Evolutionary conservation across 2,888 invertebrate species (phyloP), one percentile per base, ranked within the genome.

Genomic region (Hybos culiciformis): DNA sequence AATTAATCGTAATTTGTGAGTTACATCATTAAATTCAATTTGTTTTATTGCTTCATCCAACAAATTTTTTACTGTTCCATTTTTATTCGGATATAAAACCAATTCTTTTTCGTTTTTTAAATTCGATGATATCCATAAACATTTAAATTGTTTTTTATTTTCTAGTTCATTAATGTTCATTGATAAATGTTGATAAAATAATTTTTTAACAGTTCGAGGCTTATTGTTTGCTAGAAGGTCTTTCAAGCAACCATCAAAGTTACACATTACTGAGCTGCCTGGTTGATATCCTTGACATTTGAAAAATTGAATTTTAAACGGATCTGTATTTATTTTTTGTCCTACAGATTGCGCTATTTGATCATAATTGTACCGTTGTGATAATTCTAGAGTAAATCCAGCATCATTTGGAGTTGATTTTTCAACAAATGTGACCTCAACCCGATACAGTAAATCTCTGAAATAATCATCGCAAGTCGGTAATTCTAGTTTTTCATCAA

Each of bases 111-210:
- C 86, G 66, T 93, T 92, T 69, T 93, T 92, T 63, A 92, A 77
- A 62, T 87, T 88, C 50, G 80, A 78, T 51, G 87, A 86, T 53
- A 94, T 78, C 78, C 78, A 68, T 80, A 84, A 68, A 78, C 75
- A 70, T 70, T 86, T 87, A 67, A 97, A 91, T 66, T 92, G 92
- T 65, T 86, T 87, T 68, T 96, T 94, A 70, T 91, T 91, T 66
- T 97, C 96, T 70, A 98, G 75, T 72, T 97, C 97, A 60, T 87
- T 90, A 57, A 97, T 88, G 68, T 87, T 83, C 70, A 97, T 92
- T 65, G 90, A 92, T 65, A 98, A 77, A 70, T 88, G 86, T 71
- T 96, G 94, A 70, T 93, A 96, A 71, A 86, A 96, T 58, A 96
- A 80, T 71, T 92, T 93, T 70, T 87, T 92, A 56, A 83, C 82